Base-by-base conservation (phyloP, 2,888 invertebrate species). In the Cephus sareptanus region DNA sequence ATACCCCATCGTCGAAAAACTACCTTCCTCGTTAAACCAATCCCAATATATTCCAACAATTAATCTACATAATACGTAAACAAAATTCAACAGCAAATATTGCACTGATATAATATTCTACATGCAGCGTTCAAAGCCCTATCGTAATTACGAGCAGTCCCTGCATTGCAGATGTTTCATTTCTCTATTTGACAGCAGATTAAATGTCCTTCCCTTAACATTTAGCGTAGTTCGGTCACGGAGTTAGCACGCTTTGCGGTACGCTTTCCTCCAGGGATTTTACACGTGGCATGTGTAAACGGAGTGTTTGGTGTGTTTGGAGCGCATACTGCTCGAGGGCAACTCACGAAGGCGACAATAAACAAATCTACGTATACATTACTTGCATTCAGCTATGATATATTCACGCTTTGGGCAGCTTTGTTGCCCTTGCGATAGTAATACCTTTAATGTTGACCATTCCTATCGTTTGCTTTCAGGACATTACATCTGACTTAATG, bases 351-450 rank as follows among this genome's bases (percentile, higher is more conserved):
- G 85, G 85, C 85, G 85, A 84, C 83, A 82, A 81, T 85, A 88
- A 88, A 88, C 89, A 89, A 89, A 89, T 87, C 84, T 82, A 84
- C 81, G 85, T 86, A 85, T 87, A 86, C 86, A 86, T 88, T 87
- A 88, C 84, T 83, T 85, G 84, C 85, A 81, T 80, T 82, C 85
- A 84, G 81, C 84, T 85, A 84, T 35, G 35, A 35, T 35, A 35
- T 84, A 85, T 83, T 82, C 79, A 81, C 81, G 83, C 85, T 85
- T 85, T 86, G 83, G 84, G 80, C 79, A 76, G 82, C 75, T 79
- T 82, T 80, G 80, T 79, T 80, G 83, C 81, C 80, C 81, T 82
- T 80, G 81, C 80, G 77, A 56, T 56, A 56, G 56, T 9, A 23
- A 56, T 56, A 23, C 56, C 56, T 56, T 56, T 23, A 56, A 23